Base-by-base conservation (phyloP, 2,113 vertebrate genomes). In the Saimiri boliviensis region DNA sequence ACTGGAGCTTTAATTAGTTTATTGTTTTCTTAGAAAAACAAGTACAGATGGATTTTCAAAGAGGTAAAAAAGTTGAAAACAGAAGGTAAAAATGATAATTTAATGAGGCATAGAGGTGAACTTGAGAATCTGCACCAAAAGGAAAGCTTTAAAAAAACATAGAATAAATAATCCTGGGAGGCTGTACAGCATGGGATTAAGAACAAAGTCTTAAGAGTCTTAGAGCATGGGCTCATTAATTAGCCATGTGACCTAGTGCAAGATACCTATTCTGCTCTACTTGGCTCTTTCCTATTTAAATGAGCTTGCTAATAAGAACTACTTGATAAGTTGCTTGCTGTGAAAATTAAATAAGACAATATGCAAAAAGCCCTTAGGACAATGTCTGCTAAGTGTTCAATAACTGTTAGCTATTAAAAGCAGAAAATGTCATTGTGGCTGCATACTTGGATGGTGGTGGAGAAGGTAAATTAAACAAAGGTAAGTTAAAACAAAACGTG, bases 301-400 rank as follows among this genome's bases (percentile, higher is more conserved):
- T 27, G 49, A 77, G 23, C 42, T 79, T 60, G 70, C 54, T 86
- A 63, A 79, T 4, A 52, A 89, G 63, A 89, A 30, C 76, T 91
- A 35, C 27, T 20, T 86, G 35, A 56, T 56, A 81, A 74, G 40
- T 84, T 89, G 32, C 60, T 79, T 86, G 40, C 54, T 93, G 35
- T 93, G 79, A 86, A 63, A 93, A 86, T 73, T 63, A 82, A 93
- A 45, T 84, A 89, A 92, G 27, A 76, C 66, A 91, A 86, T n/a
- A 56, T 79, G 60, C 37, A 91, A 73, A 82, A 94, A 80, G n/a
- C 32, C 74, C 32, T 87, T 63, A 90, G 30, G 76, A 81, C 35
- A 81, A 82, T 80, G 49, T 73, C 73, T 86, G 25, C 3, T 63
- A 95, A 45, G 30, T 49, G n/a, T 5, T 92, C 52, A 91, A 23